Percentiles rank a stretch among this genome's conserved stretches.
Evolutionary conservation across 2,113 vertebrate species (phyloP).

Genomic region (Apteryx owenii): DNA sequence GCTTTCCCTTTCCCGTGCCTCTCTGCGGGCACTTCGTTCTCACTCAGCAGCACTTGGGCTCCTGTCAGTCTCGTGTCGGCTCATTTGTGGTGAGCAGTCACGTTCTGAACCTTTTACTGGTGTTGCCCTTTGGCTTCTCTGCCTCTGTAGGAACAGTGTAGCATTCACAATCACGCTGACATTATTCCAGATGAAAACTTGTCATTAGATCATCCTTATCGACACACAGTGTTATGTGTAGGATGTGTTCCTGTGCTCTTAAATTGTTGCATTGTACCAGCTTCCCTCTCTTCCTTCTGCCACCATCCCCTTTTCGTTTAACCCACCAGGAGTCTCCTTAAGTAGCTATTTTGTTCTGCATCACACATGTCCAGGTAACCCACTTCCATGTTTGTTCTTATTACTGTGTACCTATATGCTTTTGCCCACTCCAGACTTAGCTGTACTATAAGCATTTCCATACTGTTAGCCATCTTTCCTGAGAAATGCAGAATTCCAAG

Average conservation of each 20-base stretch:
- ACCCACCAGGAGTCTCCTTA: fast-evolving
- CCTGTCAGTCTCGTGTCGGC: neutral
- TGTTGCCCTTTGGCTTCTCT: neutral
- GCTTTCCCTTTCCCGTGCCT: neutral
- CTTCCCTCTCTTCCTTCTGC: neutral
- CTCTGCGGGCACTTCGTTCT: fast-evolving
- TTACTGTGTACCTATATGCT: neutral
- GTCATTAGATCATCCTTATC: neutral
- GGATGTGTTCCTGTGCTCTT: neutral
- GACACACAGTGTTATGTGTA: neutral
- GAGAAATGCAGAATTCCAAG: neutral
- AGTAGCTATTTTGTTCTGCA: neutral
- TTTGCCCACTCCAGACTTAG: neutral
- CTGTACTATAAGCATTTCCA: neutral
- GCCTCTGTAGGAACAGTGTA: fast-evolving
- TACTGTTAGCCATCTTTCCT: neutral
- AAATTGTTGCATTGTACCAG: fast-evolving
- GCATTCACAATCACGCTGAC: neutral
- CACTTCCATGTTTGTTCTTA: neutral
- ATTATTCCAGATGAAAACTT: neutral
- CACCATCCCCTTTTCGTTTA: fast-evolving
- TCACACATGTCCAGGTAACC: neutral
- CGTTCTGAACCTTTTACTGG: neutral
- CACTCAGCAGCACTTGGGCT: fast-evolving
- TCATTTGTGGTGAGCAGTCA: neutral